Evolutionary conservation across 2,797 vertebrate species (phyloP).

Genomic region (Novumbra hubbsi): DNA sequence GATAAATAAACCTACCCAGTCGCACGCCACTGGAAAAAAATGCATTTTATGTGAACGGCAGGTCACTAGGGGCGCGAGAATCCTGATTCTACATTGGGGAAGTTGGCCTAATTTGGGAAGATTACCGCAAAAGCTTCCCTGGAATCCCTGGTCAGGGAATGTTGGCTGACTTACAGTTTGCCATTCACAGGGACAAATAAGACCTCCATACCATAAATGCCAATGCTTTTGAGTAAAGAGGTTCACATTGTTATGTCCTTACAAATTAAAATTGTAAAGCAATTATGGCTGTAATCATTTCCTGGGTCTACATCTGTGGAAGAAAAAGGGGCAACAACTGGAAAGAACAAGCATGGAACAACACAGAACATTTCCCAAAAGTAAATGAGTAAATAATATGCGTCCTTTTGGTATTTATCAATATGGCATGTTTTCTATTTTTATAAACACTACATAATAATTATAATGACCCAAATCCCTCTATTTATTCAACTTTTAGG

Average conservation of each 20-base stretch:
- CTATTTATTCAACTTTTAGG: too few relatives aligned
- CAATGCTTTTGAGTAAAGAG: constrained; percentile 49
- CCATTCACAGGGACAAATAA: constrained; percentile 53
- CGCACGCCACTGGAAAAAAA: constrained; percentile 71
- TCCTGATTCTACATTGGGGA: constrained; percentile 73
- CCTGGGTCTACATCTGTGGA: constrained; percentile 11
- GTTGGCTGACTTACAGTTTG: constrained; percentile 60
- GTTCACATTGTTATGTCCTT: constrained; percentile 34
- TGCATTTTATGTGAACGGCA: constrained; percentile 69
- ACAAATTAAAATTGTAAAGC: constrained; percentile 31
- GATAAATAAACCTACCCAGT: constrained; percentile 81
- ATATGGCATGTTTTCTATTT: too few relatives aligned
- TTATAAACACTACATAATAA: too few relatives aligned
- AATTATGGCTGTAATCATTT: constrained; percentile 23
- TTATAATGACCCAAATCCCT: too few relatives aligned
- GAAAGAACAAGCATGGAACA: constrained; percentile 4
- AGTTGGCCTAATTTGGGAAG: constrained; percentile 95
- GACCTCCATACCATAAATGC: constrained; percentile 65
- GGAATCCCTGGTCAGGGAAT: constrained; percentile 77
- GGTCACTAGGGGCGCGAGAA: constrained; percentile 77
- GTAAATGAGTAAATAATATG: too few relatives aligned
- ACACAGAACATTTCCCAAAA: not conserved
- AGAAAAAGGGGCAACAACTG: constrained; percentile 9
- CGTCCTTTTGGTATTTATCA: too few relatives aligned
- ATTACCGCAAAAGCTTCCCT: constrained; percentile 84